Conservation (phyloP, 2,797 vertebrate species). For the Salmo trutta region DNA sequence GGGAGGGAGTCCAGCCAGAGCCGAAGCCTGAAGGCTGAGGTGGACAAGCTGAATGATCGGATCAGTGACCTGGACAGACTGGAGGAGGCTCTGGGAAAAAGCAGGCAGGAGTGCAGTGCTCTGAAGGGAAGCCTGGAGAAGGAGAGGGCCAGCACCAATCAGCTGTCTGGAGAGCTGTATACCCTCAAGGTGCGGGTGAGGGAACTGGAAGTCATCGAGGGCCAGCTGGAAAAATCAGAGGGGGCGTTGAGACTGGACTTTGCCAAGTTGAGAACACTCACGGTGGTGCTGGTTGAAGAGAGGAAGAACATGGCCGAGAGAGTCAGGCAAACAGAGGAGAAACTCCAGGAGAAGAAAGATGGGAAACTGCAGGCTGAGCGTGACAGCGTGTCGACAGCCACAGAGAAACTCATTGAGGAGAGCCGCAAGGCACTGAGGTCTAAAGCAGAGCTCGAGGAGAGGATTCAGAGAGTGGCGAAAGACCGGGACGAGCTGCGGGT, state of each 20-base stretch:
- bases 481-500: conserved; percentile 88
- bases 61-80: conserved; percentile 92
- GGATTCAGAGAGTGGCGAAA: conserved; percentile 79
- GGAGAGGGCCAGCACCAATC: conserved; percentile 84
- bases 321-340: conserved; percentile 89
- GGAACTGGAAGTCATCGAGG: conserved; percentile 86
- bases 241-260: conserved; percentile 88
- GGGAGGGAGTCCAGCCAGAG: conserved; percentile 84
- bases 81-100: conserved; percentile 90
- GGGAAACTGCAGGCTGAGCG: conserved; percentile 84
- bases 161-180: conserved; percentile 85
- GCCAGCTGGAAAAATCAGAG: conserved; percentile 87
- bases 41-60: conserved; percentile 88
- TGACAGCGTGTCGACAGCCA: conserved; percentile 81
- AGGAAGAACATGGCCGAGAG: conserved; percentile 90
- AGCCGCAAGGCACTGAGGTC: conserved; percentile 84
- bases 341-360: conserved; percentile 77
- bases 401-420: conserved; percentile 90
- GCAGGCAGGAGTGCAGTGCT: conserved; percentile 88
- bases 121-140: conserved; percentile 88
- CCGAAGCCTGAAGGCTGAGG: conserved; percentile 84
- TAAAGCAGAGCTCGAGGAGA: conserved; percentile 89
- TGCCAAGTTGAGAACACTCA: conserved; percentile 90
- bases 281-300: conserved; percentile 92
- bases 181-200: conserved; percentile 83